Conservation (phyloP, 2,113 vertebrate species). For the Rhinichthys klamathensis region DNA sequence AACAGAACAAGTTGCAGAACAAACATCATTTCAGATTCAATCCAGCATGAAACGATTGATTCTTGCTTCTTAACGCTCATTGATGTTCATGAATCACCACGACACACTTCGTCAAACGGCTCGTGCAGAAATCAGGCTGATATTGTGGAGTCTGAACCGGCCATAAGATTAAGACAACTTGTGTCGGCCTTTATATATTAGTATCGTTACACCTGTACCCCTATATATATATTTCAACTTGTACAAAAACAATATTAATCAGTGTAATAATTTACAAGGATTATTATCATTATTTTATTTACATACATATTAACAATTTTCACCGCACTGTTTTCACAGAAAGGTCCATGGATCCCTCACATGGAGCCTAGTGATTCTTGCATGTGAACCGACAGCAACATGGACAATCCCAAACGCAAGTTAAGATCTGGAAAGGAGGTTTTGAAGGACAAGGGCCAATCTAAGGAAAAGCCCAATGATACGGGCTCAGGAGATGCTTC, state of each 20-base stretch:
- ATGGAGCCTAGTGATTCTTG: neutral
- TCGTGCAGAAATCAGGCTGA: too few species aligned
- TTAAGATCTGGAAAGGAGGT: conserved; percentile 58
- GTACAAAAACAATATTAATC: neutral
- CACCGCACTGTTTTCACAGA: conserved; percentile 5
- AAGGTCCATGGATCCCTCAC: conserved; percentile 26
- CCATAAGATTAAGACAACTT: too few species aligned
- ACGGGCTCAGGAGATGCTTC: conserved; percentile 59
- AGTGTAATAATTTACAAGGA: neutral
- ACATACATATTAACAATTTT: neutral
- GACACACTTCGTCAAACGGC: too few species aligned
- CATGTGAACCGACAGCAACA: conserved; percentile 14
- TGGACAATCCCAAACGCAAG: conserved; percentile 64
- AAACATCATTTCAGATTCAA: too few species aligned
- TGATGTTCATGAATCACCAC: too few species aligned
- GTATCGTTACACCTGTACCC: too few species aligned
- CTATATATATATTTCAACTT: too few species aligned
- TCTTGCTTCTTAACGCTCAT: too few species aligned
- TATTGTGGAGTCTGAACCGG: too few species aligned
- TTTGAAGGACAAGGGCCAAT: conserved; percentile 52
- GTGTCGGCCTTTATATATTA: too few species aligned
- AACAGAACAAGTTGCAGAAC: too few species aligned
- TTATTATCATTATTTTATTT: neutral
- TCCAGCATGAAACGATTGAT: too few species aligned
- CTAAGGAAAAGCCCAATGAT: conserved; percentile 60